These are phyloP conservation scores for Numenius phaeopus DNA, from an alignment of 2,797 vertebrate species.

Conservation along the genomic window DNA sequence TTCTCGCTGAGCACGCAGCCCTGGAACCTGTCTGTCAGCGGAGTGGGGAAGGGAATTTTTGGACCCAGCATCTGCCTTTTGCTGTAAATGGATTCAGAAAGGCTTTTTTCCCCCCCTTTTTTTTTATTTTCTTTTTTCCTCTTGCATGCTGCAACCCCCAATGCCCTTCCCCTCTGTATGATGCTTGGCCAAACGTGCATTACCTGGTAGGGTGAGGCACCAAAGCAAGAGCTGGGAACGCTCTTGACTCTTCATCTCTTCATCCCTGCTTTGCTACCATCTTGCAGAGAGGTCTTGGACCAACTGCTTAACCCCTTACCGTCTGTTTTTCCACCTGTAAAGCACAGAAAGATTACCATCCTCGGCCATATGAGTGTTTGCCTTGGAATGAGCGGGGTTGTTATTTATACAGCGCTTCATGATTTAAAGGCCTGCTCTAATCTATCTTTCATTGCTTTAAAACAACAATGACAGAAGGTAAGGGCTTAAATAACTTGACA, in stretches of 20 bases:
- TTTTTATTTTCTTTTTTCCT: background rate
- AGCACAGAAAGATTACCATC: background rate
- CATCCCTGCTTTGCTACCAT: background rate
- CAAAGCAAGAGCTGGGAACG: background rate
- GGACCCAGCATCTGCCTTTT: background rate
- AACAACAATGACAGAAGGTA: background rate
- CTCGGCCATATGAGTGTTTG: background rate
- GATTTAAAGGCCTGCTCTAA: background rate
- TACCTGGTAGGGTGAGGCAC: background rate
- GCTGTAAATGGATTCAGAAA: background rate
- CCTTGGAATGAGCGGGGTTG: background rate
- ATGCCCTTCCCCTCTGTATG: fast-evolving
- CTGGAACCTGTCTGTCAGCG: background rate
- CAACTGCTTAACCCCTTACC: background rate
- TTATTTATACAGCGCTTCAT: background rate
- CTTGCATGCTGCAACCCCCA: background rate
- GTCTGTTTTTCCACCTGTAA: background rate
- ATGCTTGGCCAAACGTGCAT: background rate
- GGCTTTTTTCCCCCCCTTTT: too few species aligned
- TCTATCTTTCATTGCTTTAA: background rate
- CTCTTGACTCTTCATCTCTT: background rate
- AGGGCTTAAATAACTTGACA: background rate
- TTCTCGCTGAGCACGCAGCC: background rate
- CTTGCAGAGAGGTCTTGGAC: background rate
- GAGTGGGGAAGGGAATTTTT: background rate